Conservation (phyloP, 2,797 vertebrate species). For the Buphagus erythrorhynchus region DNA sequence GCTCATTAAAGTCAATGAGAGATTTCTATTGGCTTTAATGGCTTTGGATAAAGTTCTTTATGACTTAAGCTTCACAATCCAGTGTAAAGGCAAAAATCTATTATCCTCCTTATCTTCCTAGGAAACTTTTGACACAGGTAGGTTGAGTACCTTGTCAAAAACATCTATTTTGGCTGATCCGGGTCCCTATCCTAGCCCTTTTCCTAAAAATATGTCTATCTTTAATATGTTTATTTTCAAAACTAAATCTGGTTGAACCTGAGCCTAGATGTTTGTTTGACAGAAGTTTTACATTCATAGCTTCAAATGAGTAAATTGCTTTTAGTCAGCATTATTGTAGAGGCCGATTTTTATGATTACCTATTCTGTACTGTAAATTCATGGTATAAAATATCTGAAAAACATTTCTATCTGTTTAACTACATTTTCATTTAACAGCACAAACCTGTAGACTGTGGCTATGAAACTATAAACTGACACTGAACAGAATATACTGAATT, state of each 20-base stretch:
- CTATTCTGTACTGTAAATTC: not conserved
- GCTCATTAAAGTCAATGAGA: conserved; percentile 5
- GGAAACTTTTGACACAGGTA: not conserved
- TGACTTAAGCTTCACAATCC: not conserved
- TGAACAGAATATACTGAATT: not conserved
- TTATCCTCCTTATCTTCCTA: not conserved
- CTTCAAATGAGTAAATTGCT: not conserved
- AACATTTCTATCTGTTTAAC: not conserved
- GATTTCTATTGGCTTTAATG: conserved; percentile 10
- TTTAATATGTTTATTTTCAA: not conserved
- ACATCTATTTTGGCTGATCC: not conserved
- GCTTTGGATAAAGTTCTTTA: not conserved
- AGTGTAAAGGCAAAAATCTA: not conserved
- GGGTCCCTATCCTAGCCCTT: not conserved
- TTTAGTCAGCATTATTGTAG: not conserved
- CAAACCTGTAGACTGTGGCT: not conserved
- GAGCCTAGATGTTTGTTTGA: not conserved
- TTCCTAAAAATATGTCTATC: not conserved
- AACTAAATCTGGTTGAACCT: not conserved
- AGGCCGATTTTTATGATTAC: not conserved
- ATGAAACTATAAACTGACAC: not conserved
- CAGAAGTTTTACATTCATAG: not conserved
- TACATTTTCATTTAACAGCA: not conserved
- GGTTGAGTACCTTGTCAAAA: not conserved
- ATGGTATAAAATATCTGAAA: not conserved